These are phyloP conservation scores for Smittia sp. DNA, from an alignment of 2,888 invertebrate genomes.

Conservation along the genomic window DNA sequence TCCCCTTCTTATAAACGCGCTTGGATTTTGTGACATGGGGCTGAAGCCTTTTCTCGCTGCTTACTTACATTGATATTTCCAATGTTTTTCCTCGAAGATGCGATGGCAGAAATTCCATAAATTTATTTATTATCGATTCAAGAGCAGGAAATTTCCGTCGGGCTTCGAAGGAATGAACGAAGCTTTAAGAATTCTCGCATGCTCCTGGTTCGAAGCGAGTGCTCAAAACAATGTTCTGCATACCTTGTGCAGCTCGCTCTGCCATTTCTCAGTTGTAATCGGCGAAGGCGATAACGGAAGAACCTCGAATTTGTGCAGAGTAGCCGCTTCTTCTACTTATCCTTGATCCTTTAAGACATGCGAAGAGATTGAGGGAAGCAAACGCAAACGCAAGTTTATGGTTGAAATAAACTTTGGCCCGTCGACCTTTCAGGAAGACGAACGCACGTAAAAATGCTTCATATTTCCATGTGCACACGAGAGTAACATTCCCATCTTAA, in stretches of 20 bases:
- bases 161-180: too few relatives aligned
- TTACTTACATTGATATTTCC: not conserved
- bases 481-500: constrained; percentile 15
- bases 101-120: constrained; percentile 20
- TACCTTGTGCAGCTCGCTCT: too few relatives aligned
- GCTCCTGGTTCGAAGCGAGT: too few relatives aligned
- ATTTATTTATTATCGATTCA: constrained; percentile 40
- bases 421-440: constrained; percentile 12
- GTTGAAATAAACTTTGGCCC: constrained; percentile 32
- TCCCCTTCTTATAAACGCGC: constrained; percentile 23
- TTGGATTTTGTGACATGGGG: constrained; percentile 39
- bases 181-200: too few relatives aligned
- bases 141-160: not conserved
- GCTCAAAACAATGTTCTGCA: too few relatives aligned
- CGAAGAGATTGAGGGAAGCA: not conserved
- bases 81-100: not conserved
- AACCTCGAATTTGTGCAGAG: too few relatives aligned
- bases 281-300: too few relatives aligned
- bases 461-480: constrained; percentile 38
- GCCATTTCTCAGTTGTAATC: too few relatives aligned
- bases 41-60: constrained; percentile 25
- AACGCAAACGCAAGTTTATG: constrained; percentile 21
- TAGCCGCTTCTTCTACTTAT: not conserved
- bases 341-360: constrained; percentile 18
- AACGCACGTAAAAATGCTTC: not conserved